phyloP scores from a whole-genome alignment of 1,140 invertebrate genomes.

The Paralvinella palmiformis region DNA sequence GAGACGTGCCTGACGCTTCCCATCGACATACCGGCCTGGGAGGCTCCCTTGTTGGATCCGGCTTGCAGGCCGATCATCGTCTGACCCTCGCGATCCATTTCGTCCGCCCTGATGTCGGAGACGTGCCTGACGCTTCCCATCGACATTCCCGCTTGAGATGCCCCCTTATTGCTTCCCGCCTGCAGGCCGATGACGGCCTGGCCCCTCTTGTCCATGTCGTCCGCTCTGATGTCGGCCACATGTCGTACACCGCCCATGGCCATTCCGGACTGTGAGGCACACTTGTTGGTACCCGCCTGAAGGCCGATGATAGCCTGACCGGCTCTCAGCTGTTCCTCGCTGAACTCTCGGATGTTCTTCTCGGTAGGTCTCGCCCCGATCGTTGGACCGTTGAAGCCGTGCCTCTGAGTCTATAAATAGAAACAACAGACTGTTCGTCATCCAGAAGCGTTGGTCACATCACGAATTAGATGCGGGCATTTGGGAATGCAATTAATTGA shows the following conservation, averaged over 20 bases:
- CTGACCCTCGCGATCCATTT: slow-evolving; percentile 58
- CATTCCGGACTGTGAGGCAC: slow-evolving; percentile 51
- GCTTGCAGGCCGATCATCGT: slow-evolving; percentile 87
- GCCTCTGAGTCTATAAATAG: slow-evolving; percentile 56
- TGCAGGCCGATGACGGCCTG: slow-evolving; percentile 56
- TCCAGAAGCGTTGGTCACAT: neutral
- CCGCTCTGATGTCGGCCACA: slow-evolving; percentile 11
- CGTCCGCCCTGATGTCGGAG: slow-evolving; percentile 34
- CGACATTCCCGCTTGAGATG: slow-evolving; percentile 44
- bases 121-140: slow-evolving; percentile 61
- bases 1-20: slow-evolving; percentile 68
- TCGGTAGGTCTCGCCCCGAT: slow-evolving; percentile 91
- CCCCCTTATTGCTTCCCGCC: slow-evolving; percentile 82
- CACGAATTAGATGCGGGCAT: neutral
- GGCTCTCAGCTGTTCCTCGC: slow-evolving; percentile 80
- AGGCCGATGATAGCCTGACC: slow-evolving; percentile 86
- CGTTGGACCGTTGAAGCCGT: slow-evolving; percentile 66
- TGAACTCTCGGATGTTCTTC: slow-evolving; percentile 72
- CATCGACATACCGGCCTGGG: slow-evolving; percentile 87
- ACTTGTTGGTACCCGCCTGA: slow-evolving; percentile 88
- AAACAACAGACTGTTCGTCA: no score
- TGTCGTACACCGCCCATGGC: slow-evolving; percentile 62
- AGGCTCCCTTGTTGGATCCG: slow-evolving; percentile 85
- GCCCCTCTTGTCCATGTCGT: neutral
- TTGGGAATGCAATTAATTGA: neutral